Evolutionary conservation across 1,140 invertebrate species (phyloP), one percentile per base, ranked within the genome.

Genomic region (Drosophila tropicalis): DNA sequence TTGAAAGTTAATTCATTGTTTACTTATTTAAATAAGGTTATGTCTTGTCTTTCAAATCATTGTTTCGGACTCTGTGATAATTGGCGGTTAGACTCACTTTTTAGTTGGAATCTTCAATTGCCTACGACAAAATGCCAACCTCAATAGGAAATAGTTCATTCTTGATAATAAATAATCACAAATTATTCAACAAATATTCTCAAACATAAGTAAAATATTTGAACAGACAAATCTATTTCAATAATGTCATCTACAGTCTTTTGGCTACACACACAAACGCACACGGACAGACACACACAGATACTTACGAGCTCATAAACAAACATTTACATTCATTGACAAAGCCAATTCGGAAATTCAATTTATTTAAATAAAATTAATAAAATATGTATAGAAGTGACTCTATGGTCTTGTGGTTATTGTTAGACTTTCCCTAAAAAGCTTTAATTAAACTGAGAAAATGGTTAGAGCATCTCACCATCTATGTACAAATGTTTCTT

Each of bases 341-440:
- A 19, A 51, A 4, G 10, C 17, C 19, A 51, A 51, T 12, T 51
- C n/a, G 36, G 44, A 12, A 51, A 51, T 51, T 51, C 19, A 51
- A 51, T 51, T 51, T 19, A 51, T 51, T 51, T 19, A 51, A 51
- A 51, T 22, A 10, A 51, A 22, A 51, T 51, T 51, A 51, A 51
- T 22, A 51, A 51, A 19, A 17, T 47, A 13, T 39, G 36, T 39
- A 39, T 12, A 17, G 1, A 44, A 51, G 44, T 51, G 44, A 22
- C 7, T 47, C 17, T 51, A 51, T 10, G 44, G 44, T 4, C 1
- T 51, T 51, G 44, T n/a, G 44, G 44, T 22, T 51, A 10, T n/a
- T 51, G 17, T 51, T 39, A 12, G 17, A 3, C 2, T 3, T n/a
- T 1, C 44, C 7, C 17, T 51, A 22, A 51, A 51, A 51, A 51